A percentile compares a stretch with the other conserved stretches of the same genome.
Evolutionary conservation across 2,113 vertebrate species (phyloP).

Genomic region (Oreochromis spilurus): DNA sequence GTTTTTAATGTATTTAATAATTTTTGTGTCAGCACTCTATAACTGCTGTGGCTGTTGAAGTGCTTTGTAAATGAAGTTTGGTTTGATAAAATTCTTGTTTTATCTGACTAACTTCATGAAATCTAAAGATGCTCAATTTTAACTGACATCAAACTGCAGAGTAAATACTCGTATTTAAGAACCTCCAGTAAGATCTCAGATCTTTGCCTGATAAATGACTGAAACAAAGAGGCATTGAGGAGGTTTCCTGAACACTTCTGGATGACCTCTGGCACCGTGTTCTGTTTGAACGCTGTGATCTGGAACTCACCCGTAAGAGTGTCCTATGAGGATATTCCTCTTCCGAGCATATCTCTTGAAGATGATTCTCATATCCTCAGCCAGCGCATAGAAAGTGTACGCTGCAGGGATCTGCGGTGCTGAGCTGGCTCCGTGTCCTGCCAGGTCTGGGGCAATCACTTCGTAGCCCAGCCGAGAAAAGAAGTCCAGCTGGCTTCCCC

Average conservation of each 20-base stretch:
- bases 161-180: not conserved
- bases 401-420: slow-evolving; percentile 86
- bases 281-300: not conserved
- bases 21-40: not conserved
- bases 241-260: not conserved
- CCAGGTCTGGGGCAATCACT: slow-evolving; percentile 88
- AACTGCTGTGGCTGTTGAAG: not conserved
- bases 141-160: not conserved
- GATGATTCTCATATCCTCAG: slow-evolving; percentile 87
- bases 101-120: not conserved
- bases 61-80: not conserved
- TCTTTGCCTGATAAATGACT: not conserved
- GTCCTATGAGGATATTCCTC: slow-evolving; percentile 89
- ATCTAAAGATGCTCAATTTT: not conserved
- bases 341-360: slow-evolving; percentile 90
- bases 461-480: slow-evolving; percentile 89
- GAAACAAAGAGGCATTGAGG: not conserved
- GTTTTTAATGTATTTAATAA: not conserved
- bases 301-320: slow-evolving; percentile 86
- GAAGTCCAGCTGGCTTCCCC: slow-evolving; percentile 92
- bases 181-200: not conserved
- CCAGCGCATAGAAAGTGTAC: slow-evolving; percentile 93
- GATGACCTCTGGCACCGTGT: not conserved
- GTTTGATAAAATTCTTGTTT: accelerated
- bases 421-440: slow-evolving; percentile 87